phyloP scores from a whole-genome alignment of 2,113 vertebrate species.

The Onychostoma macrolepis region DNA sequence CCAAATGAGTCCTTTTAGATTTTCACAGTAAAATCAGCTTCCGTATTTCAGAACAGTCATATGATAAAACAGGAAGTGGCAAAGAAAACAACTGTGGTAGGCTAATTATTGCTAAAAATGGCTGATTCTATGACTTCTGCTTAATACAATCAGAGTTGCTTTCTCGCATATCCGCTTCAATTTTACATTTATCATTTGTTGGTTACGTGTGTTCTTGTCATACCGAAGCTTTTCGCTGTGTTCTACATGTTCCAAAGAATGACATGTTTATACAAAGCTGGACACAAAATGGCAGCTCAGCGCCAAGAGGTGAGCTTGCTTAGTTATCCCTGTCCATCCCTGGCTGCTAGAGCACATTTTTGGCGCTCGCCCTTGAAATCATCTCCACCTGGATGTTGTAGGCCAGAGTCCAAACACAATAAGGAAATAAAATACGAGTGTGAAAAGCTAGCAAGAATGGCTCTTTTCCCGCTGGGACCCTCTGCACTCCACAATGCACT shows the following conservation, averaged over 20 bases:
- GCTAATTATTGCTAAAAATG: conserved; percentile 27
- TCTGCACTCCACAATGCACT: conserved; percentile 50
- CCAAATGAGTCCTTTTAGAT: neutral
- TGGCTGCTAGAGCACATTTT: conserved; percentile 53
- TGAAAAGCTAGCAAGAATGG: conserved; percentile 57
- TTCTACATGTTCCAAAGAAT: conserved; percentile 40
- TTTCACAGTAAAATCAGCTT: conserved; percentile 19
- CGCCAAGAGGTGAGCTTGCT: conserved; percentile 50
- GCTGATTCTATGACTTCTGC: neutral
- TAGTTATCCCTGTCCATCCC: conserved; percentile 56
- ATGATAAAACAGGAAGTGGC: conserved; percentile 51
- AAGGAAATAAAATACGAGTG: conserved; percentile 62
- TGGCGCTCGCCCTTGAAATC: conserved; percentile 57
- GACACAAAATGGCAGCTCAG: conserved; percentile 50
- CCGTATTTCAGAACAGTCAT: conserved; percentile 13
- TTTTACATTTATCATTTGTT: neutral
- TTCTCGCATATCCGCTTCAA: neutral
- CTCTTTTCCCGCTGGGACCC: conserved; percentile 39
- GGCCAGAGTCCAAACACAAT: conserved; percentile 58
- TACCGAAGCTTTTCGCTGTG: neutral
- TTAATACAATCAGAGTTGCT: neutral
- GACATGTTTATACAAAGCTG: conserved; percentile 43
- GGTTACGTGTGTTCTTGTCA: neutral
- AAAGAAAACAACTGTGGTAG: conserved; percentile 10
- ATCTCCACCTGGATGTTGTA: conserved; percentile 64